Percentiles rank a stretch among this genome's conserved stretches.
Conservation (phyloP, 2,797 vertebrate species). For the Pseudomugil gertrudae region DNA sequence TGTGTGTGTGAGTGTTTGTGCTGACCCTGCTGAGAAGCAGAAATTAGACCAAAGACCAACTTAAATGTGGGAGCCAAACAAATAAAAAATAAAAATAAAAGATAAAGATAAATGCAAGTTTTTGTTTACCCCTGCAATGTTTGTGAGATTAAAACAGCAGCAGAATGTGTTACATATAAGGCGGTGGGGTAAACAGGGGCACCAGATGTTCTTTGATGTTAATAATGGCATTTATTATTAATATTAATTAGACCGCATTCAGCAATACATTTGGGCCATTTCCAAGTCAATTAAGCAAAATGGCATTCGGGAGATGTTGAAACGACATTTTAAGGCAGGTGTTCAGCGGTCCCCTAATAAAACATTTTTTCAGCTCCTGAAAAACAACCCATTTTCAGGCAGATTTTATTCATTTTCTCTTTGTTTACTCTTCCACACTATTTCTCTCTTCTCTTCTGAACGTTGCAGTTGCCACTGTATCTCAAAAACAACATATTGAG, state of each 20-base stretch:
- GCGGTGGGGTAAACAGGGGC: slow-evolving; percentile 99
- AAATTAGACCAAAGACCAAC: slow-evolving; percentile 61
- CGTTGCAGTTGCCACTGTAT: slow-evolving; percentile 40
- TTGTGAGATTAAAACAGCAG: slow-evolving; percentile 97
- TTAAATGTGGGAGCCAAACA: slow-evolving; percentile 35
- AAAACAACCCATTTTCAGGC: slow-evolving; percentile 94
- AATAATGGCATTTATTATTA: slow-evolving; percentile 99
- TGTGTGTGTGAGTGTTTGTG: slow-evolving; percentile 49
- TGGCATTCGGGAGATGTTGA: slow-evolving; percentile 99
- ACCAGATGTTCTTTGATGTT: slow-evolving; percentile 99
- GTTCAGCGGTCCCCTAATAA: slow-evolving; percentile 98
- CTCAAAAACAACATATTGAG: slow-evolving; percentile 69
- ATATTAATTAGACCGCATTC: slow-evolving; percentile 99
- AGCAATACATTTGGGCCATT: slow-evolving; percentile 99
- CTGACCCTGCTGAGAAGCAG: slow-evolving; percentile 86
- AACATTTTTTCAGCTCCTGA: slow-evolving; percentile 97
- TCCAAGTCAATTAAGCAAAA: slow-evolving; percentile 99
- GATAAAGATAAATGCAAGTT: slow-evolving; percentile 59
- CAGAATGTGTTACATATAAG: slow-evolving; percentile 99
- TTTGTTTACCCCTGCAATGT: slow-evolving; percentile 92
- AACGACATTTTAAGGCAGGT: slow-evolving; percentile 99
- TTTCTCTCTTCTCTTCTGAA: slow-evolving; percentile 56
- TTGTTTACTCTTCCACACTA: slow-evolving; percentile 72
- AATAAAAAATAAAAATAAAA: slow-evolving; percentile 26
- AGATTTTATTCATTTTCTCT: slow-evolving; percentile 78